Base-by-base conservation (phyloP, 2,888 invertebrate species). In the Drosophila recens region DNA sequence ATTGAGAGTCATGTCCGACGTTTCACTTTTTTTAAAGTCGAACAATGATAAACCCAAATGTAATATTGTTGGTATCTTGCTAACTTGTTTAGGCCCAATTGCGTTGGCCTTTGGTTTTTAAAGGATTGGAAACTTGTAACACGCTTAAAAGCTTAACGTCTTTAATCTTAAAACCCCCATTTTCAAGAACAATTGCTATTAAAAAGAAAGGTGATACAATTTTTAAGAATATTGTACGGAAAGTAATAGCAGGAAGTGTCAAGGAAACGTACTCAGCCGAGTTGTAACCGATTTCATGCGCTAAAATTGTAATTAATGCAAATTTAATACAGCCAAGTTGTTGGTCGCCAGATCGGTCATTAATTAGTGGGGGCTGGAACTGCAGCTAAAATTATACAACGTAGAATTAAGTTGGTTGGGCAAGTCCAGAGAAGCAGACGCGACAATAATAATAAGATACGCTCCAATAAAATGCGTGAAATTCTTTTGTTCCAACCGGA, bases 401-500 rank as follows among this genome's bases (percentile, higher is more conserved):
- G 89, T 81, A 84, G 75, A 87, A 71, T 68, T 54, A 63, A 76
- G 68, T 69, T 76, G 84, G 69, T 56, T 77, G 62, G 70, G 48
- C 72, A 51, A 64, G 67, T 62, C 64, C 30, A 52, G 49, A 27
- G 34, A 40, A 10, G 49, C 56, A 58, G 54, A 42, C 48, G 48
- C 53, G 42, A 43, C 66, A 66, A 72, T 72, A 67, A 67, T 54
- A 79, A 63, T 63, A 62, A 65, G 54, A 72, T 63, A 75, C 46
- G 38, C 51, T 40, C 45, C 65, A 67, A 77, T 80, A 70, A 68
- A 70, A 67, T 70, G 49, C 80, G 51, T 68, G 40, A 72, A 63
- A 71, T 69, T 87, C 85, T 87, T 88, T 84, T 84, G 84, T 84
- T 59, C 61, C 80, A 86, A 87, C 86, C 89, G 86, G 89, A 86